Evolutionary conservation across 2,888 invertebrate genomes (phyloP).

Genomic region (Drosophila paranaensis): DNA sequence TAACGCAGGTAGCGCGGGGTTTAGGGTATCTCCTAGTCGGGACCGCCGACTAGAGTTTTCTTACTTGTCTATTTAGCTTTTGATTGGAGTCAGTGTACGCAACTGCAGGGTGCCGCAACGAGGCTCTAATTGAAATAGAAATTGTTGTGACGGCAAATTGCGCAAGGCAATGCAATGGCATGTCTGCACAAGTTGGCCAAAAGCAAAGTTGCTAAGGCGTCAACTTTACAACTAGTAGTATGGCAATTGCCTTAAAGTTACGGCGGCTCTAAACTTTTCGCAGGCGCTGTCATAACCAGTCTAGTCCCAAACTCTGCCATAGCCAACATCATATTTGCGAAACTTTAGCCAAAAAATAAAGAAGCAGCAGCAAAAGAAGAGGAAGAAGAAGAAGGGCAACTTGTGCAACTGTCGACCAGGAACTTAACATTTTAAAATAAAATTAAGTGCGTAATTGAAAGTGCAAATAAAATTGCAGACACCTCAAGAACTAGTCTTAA

Average conservation of each 20-base stretch:
- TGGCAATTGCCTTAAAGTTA: slow-evolving; percentile 39
- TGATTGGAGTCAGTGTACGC: slow-evolving; percentile 37
- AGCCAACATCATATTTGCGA: slow-evolving; percentile 46
- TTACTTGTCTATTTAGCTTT: slow-evolving; percentile 10
- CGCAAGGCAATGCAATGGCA: background rate
- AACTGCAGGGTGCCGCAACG: background rate
- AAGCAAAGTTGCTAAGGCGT: slow-evolving; percentile 36
- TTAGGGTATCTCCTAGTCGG: too few species aligned
- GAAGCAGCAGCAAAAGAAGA: background rate
- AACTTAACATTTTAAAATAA: slow-evolving; percentile 40
- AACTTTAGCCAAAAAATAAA: slow-evolving; percentile 39
- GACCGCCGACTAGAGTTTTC: too few species aligned
- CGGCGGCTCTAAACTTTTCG: slow-evolving; percentile 29
- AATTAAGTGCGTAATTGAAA: slow-evolving; percentile 52
- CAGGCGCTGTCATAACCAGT: slow-evolving; percentile 31
- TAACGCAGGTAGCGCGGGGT: too few species aligned
- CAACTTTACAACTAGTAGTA: slow-evolving; percentile 40
- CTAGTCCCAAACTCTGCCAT: slow-evolving; percentile 25
- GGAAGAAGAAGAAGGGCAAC: slow-evolving; percentile 7
- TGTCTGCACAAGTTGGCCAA: slow-evolving; percentile 18
- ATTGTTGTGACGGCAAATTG: slow-evolving; percentile 40
- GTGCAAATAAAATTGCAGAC: slow-evolving; percentile 20
- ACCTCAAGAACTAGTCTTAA: slow-evolving; percentile 14
- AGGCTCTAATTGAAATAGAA: slow-evolving; percentile 50
- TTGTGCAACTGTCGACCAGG: slow-evolving; percentile 17